A percentile compares a stretch with the other conserved stretches of the same genome.
These are phyloP conservation scores for Empis stercorea DNA, from an alignment of 2,888 invertebrate genomes.

Conservation along the genomic window DNA sequence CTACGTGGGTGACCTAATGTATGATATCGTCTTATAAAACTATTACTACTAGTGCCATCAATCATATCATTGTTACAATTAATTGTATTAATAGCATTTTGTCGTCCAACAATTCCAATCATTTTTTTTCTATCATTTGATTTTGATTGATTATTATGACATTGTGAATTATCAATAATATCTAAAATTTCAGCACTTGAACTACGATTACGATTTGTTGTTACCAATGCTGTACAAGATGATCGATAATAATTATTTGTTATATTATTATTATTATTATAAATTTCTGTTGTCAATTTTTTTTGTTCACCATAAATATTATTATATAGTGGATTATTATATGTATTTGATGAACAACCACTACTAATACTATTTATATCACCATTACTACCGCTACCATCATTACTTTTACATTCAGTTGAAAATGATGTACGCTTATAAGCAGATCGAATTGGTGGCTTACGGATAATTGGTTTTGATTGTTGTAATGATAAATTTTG, in stretches of 20 bases:
- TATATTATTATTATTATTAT: too few species aligned
- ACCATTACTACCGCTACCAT: too few species aligned
- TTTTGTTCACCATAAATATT: too few species aligned
- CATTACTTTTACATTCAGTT: too few species aligned
- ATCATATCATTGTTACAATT: too few species aligned
- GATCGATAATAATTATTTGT: slow-evolving; percentile 13
- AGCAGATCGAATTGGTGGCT: slow-evolving; percentile 8
- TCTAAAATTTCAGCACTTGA: slow-evolving; percentile 32
- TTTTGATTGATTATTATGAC: slow-evolving; percentile 8
- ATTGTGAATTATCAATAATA: slow-evolving; percentile 20
- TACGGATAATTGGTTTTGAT: slow-evolving; percentile 11
- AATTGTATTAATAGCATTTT: slow-evolving; percentile 15
- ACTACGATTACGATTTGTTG: slow-evolving; percentile 23
- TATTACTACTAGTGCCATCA: slow-evolving; percentile 20
- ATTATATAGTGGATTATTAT: too few species aligned
- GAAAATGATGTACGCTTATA: slow-evolving; percentile 8
- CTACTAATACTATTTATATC: too few species aligned
- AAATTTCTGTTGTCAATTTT: too few species aligned
- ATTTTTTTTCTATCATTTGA: not conserved
- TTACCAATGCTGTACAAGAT: not conserved
- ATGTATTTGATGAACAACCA: too few species aligned
- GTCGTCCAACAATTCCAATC: slow-evolving; percentile 23
- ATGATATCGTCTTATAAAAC: slow-evolving; percentile 33
- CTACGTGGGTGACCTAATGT: slow-evolving; percentile 33
- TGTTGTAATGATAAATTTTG: too few species aligned